Conservation (phyloP, 1,140 invertebrate species). For the Zaprionus capensis region DNA sequence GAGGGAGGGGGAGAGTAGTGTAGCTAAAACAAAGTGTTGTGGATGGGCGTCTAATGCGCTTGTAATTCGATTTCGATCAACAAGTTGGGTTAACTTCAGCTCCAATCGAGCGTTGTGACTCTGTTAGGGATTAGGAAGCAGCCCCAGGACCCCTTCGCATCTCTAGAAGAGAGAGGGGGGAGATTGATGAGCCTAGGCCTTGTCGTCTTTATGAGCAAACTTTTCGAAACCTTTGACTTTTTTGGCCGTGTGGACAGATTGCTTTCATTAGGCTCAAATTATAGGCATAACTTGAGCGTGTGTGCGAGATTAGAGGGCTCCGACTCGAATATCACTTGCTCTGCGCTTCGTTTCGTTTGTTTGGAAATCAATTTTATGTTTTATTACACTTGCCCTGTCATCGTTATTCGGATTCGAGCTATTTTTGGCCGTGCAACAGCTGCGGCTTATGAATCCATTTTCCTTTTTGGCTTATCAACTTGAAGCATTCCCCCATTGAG, state of each 20-base stretch:
- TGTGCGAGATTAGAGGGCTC: constrained; percentile 30
- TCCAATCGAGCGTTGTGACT: constrained; percentile 26
- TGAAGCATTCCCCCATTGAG: not conserved
- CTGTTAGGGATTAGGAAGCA: not conserved
- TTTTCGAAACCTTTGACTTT: constrained; percentile 50
- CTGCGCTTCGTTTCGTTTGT: constrained; percentile 24
- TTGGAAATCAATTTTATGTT: constrained; percentile 62
- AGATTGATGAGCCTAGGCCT: constrained; percentile 61
- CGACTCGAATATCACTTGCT: constrained; percentile 24
- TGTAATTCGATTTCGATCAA: constrained; percentile 72
- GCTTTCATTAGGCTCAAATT: constrained; percentile 71
- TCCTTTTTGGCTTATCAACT: constrained; percentile 12
- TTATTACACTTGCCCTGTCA: constrained; percentile 28
- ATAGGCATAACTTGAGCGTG: constrained; percentile 32
- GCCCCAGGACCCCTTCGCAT: not conserved
- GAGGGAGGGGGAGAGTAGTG: not conserved
- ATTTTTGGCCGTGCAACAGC: constrained; percentile 15
- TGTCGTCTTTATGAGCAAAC: constrained; percentile 64
- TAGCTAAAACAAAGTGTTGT: constrained; percentile 3
- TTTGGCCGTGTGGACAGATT: constrained; percentile 47
- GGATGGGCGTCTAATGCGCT: constrained; percentile 9
- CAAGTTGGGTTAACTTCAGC: constrained; percentile 65
- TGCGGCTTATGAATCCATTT: constrained; percentile 32
- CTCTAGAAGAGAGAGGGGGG: no score
- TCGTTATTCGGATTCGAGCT: constrained; percentile 9